Conservation (phyloP, 2,888 invertebrate genomes). For the Leptinotarsa peninsularis region DNA sequence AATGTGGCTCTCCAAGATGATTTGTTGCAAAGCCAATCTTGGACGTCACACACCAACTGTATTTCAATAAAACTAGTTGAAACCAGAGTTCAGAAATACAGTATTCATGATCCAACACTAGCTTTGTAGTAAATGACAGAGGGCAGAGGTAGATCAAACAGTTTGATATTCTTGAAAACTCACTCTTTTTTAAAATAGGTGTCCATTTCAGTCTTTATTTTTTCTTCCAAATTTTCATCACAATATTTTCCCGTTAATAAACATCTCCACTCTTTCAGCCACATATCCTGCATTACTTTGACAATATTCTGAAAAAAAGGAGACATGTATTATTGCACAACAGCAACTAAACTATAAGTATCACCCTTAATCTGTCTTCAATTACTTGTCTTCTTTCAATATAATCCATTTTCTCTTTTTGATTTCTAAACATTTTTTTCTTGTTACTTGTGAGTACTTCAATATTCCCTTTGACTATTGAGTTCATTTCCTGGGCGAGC, state of each 20-base stretch:
- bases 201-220: conserved; percentile 66
- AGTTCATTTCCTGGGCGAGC: conserved; percentile 54
- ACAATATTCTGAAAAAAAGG: conserved; percentile 69
- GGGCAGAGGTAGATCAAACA: no score
- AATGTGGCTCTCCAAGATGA: no score
- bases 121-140: no score
- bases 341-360: background rate
- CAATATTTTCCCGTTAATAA: conserved; percentile 73
- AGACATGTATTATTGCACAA: background rate
- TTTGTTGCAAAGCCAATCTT: no score
- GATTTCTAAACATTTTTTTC: conserved; percentile 46
- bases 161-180: conserved; percentile 18
- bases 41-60: no score
- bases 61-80: no score
- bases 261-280: conserved; percentile 75
- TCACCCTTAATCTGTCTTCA: conserved; percentile 51
- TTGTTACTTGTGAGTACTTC: conserved; percentile 46
- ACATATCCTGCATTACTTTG: conserved; percentile 71
- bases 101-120: no score
- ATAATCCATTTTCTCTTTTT: conserved; percentile 51
- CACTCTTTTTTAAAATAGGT: conserved; percentile 26
- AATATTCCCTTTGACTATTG: conserved; percentile 54
- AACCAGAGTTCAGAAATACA: no score
- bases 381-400: conserved; percentile 41
- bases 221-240: conserved; percentile 66